A percentile compares a stretch with the other conserved stretches of the same genome.
Evolutionary conservation across 2,113 vertebrate genomes (phyloP).

Genomic region (Globicephala melas): DNA sequence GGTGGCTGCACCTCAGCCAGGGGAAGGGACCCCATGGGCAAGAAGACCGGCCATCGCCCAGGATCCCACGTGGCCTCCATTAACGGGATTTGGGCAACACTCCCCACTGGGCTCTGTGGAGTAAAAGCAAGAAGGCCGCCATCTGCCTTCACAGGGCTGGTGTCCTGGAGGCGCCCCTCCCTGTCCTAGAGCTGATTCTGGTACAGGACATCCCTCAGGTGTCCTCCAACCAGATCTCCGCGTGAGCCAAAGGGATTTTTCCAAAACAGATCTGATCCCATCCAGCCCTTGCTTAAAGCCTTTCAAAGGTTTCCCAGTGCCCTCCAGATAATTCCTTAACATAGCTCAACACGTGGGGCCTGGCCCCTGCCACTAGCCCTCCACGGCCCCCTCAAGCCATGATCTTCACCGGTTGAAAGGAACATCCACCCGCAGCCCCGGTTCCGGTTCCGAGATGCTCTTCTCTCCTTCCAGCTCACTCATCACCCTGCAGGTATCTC

Average conservation of each 20-base stretch:
- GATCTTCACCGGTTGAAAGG: background rate
- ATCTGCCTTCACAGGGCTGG: background rate
- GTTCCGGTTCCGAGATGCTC: background rate
- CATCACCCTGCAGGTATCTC: background rate
- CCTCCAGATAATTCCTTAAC: background rate
- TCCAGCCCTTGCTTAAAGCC: background rate
- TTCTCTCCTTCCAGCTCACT: background rate
- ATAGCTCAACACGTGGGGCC: fast-evolving
- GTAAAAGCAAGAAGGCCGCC: background rate
- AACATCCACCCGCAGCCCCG: fast-evolving
- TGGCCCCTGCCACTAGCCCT: background rate
- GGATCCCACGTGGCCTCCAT: background rate
- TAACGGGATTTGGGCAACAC: background rate
- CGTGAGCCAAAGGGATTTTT: slow-evolving; percentile 4
- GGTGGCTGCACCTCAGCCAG: too few relatives aligned
- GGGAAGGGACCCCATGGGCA: background rate
- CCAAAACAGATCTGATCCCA: background rate
- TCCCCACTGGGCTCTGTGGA: fast-evolving
- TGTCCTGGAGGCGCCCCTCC: background rate
- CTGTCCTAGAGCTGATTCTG: background rate
- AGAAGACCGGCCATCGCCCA: background rate
- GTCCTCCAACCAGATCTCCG: background rate
- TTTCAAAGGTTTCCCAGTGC: background rate
- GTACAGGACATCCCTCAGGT: background rate
- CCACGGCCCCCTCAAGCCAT: background rate